A percentile compares a stretch with the other conserved stretches of the same genome.
Conservation (phyloP, 2,888 invertebrate genomes). For the Ariolimax columbianus region DNA sequence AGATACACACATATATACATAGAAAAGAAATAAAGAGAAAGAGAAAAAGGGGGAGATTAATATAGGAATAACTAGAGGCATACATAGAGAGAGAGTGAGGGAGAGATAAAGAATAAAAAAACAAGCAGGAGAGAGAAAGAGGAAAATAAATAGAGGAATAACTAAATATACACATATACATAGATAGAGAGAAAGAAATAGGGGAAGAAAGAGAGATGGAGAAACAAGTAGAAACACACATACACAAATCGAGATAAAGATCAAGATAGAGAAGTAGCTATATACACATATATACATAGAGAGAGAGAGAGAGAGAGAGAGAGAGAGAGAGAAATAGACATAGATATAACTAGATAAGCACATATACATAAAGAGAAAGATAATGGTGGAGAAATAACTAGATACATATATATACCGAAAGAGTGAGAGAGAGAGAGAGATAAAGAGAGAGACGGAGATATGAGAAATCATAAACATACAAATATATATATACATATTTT, state of each 20-base stretch:
- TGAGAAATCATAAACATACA: too few species aligned
- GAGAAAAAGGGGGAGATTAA: not conserved
- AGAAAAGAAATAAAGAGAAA: not conserved
- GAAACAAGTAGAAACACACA: not conserved
- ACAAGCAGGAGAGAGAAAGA: too few species aligned
- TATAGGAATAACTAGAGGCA: not conserved
- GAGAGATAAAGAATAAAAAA: too few species aligned
- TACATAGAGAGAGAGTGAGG: not conserved
- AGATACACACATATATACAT: not conserved
- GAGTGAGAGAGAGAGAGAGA: not conserved
- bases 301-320: not conserved
- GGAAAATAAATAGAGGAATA: not conserved
- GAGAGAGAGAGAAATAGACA: not conserved
- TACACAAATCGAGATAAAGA: not conserved
- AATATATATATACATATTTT: too few species aligned
- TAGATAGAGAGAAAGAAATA: not conserved
- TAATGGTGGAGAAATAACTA: not conserved
- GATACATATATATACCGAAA: not conserved
- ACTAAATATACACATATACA: not conserved
- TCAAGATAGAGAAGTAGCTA: not conserved
- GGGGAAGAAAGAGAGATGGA: not conserved
- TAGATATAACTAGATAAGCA: not conserved
- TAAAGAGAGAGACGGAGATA: not conserved
- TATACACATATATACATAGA: slow-evolving; percentile 4
- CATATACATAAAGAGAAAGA: not conserved